Percentiles rank a stretch among this genome's conserved stretches.
These are phyloP conservation scores for Phocides pigmalion DNA, from an alignment of 1,140 invertebrate genomes.

Conservation along the genomic window DNA sequence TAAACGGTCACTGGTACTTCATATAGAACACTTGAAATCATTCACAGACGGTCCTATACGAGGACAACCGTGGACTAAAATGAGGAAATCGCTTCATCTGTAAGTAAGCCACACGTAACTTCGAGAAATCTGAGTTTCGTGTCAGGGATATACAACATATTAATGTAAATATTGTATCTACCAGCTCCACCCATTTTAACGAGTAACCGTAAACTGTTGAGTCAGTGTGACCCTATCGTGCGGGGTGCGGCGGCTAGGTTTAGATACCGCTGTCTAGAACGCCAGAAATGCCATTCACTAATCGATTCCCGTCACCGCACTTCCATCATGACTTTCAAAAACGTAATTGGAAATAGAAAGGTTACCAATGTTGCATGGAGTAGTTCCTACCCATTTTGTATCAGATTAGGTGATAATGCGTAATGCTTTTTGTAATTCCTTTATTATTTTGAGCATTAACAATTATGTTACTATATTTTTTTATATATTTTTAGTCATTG, in stretches of 20 bases:
- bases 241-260: conserved; percentile 14
- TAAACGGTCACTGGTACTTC: too few species aligned
- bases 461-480: too few species aligned
- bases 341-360: conserved; percentile 22
- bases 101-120: too few species aligned
- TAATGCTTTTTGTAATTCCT: too few species aligned
- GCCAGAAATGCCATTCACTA: conserved; percentile 30
- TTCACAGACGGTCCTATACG: too few species aligned
- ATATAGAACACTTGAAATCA: too few species aligned
- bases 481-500: too few species aligned
- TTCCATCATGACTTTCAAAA: conserved; percentile 29
- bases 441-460: too few species aligned
- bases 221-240: conserved; percentile 15
- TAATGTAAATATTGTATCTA: background rate
- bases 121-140: too few species aligned
- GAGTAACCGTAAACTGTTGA: conserved; percentile 20
- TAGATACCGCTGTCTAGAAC: conserved; percentile 21
- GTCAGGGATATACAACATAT: too few species aligned
- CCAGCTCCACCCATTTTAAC: conserved; percentile 1
- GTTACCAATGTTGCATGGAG: conserved; percentile 11
- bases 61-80: too few species aligned
- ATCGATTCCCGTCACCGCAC: conserved; percentile 28
- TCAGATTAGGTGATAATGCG: background rate
- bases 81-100: too few species aligned
- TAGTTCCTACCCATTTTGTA: background rate